These are phyloP conservation scores for Coelinius sp. DNA, from an alignment of 2,888 invertebrate species.

Conservation along the genomic window DNA sequence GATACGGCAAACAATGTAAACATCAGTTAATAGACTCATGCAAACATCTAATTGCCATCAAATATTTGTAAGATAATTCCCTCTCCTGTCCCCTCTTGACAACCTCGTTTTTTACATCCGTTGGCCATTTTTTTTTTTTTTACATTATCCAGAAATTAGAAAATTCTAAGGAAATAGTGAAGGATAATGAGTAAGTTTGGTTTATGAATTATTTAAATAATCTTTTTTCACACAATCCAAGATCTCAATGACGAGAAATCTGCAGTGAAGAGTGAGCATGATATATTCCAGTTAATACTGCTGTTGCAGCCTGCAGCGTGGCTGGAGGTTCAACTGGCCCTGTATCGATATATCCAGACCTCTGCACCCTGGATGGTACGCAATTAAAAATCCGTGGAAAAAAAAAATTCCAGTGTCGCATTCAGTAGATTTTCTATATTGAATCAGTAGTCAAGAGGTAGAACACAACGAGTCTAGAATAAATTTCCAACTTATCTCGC, in stretches of 20 bases:
- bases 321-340: constrained; percentile 54
- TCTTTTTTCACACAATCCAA: background rate
- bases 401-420: background rate
- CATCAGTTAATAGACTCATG: constrained; percentile 60
- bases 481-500: background rate
- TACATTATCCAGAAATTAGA: background rate
- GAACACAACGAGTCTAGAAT: background rate
- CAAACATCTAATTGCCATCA: constrained; percentile 69
- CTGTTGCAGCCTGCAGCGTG: constrained; percentile 66
- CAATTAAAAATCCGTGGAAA: constrained; percentile 27
- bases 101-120: constrained; percentile 35
- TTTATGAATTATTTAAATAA: background rate
- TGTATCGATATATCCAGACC: constrained; percentile 60
- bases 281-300: background rate
- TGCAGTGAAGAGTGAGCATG: background rate
- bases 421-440: background rate
- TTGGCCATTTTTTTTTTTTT: constrained; percentile 3
- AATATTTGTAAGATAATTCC: constrained; percentile 68
- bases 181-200: no score
- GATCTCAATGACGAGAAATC: background rate
- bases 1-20: constrained; percentile 64
- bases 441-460: background rate
- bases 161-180: background rate
- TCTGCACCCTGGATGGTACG: constrained; percentile 67
- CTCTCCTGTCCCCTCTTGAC: constrained; percentile 43